These are phyloP conservation scores for Hydrolagus colliei DNA, from an alignment of 2,797 vertebrate genomes.

Conservation along the genomic window DNA sequence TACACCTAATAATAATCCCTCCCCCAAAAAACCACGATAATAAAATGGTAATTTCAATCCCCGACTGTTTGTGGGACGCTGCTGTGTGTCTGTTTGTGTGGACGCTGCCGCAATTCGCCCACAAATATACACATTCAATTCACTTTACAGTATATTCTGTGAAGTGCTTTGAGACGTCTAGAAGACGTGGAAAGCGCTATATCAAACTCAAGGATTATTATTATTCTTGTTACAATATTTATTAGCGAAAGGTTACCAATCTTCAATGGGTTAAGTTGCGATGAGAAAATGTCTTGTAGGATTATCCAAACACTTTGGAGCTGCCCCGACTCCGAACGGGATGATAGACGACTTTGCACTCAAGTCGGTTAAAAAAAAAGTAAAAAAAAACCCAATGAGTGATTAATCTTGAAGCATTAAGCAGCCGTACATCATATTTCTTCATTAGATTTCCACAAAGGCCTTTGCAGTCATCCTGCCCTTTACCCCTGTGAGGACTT, in stretches of 20 bases:
- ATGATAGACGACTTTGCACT: neutral
- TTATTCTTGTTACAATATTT: neutral
- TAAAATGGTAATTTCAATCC: neutral
- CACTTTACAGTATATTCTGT: too few species aligned
- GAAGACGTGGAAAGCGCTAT: too few species aligned
- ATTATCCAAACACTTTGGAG: neutral
- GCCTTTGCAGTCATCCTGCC: neutral
- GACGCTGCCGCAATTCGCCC: too few species aligned
- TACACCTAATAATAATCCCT: too few species aligned
- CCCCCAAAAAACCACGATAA: neutral
- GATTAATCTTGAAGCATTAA: neutral
- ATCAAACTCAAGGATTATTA: too few species aligned
- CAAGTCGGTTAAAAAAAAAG: constrained; percentile 4
- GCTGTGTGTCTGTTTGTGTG: too few species aligned
- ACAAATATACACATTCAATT: too few species aligned
- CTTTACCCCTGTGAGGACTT: neutral
- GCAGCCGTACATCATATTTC: neutral
- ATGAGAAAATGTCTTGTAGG: neutral
- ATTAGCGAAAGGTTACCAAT: neutral
- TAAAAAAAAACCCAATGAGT: neutral
- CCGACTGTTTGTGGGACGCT: too few species aligned
- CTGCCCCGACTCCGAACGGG: neutral
- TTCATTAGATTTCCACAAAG: neutral
- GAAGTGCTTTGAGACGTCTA: too few species aligned
- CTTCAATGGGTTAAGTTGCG: constrained; percentile 1